Conservation (phyloP, 2,797 vertebrate species). For the Euthynnus affinis region DNA sequence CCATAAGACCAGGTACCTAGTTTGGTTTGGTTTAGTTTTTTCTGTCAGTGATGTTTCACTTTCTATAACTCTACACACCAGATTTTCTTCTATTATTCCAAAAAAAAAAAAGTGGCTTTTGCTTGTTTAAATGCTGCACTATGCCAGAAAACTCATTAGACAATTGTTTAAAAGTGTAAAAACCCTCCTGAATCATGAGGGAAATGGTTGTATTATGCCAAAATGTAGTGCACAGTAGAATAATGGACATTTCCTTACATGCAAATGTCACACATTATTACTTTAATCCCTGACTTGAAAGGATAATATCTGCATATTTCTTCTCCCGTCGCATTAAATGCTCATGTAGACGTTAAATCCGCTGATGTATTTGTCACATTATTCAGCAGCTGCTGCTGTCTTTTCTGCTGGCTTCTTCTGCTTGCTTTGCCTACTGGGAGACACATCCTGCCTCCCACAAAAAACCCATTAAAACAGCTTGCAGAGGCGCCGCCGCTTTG, state of each 20-base stretch:
- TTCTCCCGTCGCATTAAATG: neutral
- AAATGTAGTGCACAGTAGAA: neutral
- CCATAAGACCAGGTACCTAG: conserved; percentile 91
- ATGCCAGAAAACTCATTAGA: neutral
- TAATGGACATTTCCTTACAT: neutral
- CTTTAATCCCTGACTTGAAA: neutral
- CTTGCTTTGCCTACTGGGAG: neutral
- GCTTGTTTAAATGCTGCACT: neutral
- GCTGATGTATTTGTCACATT: neutral
- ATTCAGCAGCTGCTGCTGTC: neutral
- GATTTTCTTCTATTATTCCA: neutral
- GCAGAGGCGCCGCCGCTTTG: conserved; percentile 6
- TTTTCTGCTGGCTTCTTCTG: neutral
- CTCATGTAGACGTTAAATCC: neutral
- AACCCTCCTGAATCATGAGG: neutral
- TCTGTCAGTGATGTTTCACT: neutral
- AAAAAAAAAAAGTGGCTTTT: neutral
- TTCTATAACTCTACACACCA: neutral
- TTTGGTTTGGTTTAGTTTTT: neutral
- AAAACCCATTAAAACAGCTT: conserved; percentile 13
- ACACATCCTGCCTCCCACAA: conserved; percentile 3
- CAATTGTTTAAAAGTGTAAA: neutral
- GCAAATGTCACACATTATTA: neutral
- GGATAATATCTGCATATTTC: neutral
- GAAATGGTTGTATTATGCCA: neutral